Base-by-base conservation (phyloP, 2,888 invertebrate species). In the Ethmia dodecea region DNA sequence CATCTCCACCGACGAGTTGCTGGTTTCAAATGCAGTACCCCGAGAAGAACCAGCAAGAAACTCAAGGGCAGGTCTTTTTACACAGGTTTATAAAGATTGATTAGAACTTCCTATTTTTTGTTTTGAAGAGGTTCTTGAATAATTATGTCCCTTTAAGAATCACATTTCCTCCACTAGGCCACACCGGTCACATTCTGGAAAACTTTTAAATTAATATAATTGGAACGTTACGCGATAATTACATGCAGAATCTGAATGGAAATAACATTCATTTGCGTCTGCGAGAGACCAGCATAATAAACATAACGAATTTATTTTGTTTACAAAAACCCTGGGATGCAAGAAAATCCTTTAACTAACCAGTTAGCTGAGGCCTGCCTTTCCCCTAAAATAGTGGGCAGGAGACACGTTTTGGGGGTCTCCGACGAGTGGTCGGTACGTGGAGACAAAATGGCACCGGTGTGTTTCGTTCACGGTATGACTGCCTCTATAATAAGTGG, bases 401-500 rank as follows among this genome's bases (percentile, higher is more conserved):
- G 8, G 8, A 38, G 33, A 44, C 46, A 15, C 8, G 44, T 38
- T 38, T 31, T 12, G 28, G 14, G 28, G 40, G 22, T 34, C 47
- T 13, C 8, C 5, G 12, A 13, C 10, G 1, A 9, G 10, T 41
- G 43, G 47, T 30, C 35, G 32, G 4, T 31, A 22, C n/a, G n/a
- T 31, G 27, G 39, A 47, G 47, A 47, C 47, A 30, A 43, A 43
- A 43, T 40, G 47, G 47, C 47, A 47, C 47, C 47, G 42, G 14
- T 15, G 5, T 5, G 8, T 28, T 28, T 13, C 28, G 14, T 14
- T 28, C 9, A 4, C 14, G 14, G 11, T n/a, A n/a, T n/a, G n/a
- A n/a, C n/a, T n/a, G n/a, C n/a, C n/a, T n/a, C n/a, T n/a, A n/a
- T n/a, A n/a, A n/a, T n/a, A n/a, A n/a, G n/a, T n/a, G n/a, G n/a